These are phyloP conservation scores for Campoletis sonorensis DNA, from an alignment of 1,140 invertebrate genomes.

Conservation along the genomic window DNA sequence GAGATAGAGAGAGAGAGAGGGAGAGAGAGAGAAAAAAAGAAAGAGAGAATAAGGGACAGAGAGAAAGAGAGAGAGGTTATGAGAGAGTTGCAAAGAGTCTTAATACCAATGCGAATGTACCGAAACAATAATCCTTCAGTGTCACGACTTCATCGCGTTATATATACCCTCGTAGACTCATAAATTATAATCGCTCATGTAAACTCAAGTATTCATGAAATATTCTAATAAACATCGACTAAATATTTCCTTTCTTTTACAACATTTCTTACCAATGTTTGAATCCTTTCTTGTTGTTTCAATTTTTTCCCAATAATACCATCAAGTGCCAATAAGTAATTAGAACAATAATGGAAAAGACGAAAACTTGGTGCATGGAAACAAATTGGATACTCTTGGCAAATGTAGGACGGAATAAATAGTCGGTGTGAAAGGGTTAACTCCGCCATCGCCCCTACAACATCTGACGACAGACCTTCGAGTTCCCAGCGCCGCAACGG, in stretches of 20 bases:
- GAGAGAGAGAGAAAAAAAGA: no score
- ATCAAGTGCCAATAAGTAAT: no score
- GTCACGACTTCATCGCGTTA: slow-evolving; percentile 5
- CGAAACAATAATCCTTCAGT: slow-evolving; percentile 1
- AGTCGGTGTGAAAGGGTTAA: not conserved
- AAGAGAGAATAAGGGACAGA: no score
- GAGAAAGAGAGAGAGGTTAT: no score
- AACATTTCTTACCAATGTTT: no score
- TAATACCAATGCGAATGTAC: not conserved
- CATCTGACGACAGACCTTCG: slow-evolving; percentile 45
- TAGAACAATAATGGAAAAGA: no score
- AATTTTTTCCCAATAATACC: no score
- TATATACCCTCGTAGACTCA: not conserved
- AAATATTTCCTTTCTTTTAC: no score
- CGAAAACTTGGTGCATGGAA: not conserved
- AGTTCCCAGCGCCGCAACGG: slow-evolving; percentile 41
- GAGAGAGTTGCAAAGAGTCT: not conserved
- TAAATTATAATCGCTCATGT: not conserved
- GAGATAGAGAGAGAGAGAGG: no score
- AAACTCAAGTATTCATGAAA: no score
- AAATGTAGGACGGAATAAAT: not conserved
- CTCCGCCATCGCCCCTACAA: slow-evolving; percentile 24
- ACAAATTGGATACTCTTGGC: not conserved
- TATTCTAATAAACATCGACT: no score
- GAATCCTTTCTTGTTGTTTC: no score